Conservation (phyloP, 2,113 vertebrate species). For the Cnemophilus loriae region DNA sequence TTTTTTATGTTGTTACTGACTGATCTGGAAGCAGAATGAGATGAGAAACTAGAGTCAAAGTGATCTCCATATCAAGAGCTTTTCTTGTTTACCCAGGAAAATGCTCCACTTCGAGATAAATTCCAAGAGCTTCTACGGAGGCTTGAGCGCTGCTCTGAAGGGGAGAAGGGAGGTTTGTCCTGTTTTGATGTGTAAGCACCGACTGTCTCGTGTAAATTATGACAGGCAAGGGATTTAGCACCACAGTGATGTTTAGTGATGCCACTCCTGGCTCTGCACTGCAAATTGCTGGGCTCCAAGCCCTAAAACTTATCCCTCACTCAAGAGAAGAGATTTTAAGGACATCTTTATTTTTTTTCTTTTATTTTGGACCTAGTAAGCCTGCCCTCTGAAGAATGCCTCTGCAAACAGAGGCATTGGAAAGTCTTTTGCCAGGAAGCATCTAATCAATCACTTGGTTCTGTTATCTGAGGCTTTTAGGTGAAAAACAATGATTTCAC, state of each 20-base stretch:
- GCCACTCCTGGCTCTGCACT: not conserved
- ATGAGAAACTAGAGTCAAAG: not conserved
- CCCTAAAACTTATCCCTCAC: not conserved
- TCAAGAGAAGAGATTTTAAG: not conserved
- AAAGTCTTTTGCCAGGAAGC: not conserved
- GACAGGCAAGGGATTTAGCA: not conserved
- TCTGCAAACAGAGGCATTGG: not conserved
- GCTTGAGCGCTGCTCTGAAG: fast-evolving
- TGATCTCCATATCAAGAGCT: not conserved
- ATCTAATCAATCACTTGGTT: not conserved
- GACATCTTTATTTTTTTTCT: not conserved
- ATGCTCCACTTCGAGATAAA: not conserved
- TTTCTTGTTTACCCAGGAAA: not conserved
- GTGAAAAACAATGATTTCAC: fast-evolving
- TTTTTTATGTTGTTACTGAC: not conserved
- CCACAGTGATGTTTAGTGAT: not conserved
- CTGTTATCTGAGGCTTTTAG: not conserved
- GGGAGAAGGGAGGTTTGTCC: not conserved
- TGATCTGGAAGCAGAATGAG: not conserved
- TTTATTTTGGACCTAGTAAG: not conserved
- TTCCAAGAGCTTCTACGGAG: not conserved
- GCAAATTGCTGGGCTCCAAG: not conserved
- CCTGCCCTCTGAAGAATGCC: not conserved
- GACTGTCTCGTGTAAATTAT: fast-evolving
- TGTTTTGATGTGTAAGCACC: not conserved